Evolutionary conservation across 2,113 vertebrate genomes (phyloP), one percentile per base, ranked within the genome.

Genomic region (Eclectus roratus): DNA sequence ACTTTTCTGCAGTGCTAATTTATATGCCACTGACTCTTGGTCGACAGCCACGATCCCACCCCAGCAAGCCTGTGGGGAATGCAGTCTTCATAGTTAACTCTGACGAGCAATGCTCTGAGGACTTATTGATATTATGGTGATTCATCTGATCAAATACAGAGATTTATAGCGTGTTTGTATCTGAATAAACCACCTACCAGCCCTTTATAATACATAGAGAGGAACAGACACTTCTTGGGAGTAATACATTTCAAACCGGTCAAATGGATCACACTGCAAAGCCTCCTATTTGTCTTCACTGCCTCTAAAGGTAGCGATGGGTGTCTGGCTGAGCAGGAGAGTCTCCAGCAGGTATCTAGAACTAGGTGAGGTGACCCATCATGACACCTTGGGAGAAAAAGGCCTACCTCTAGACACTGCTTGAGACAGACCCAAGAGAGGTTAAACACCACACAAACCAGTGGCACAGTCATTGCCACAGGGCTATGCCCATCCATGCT

Each of bases 241-340:
- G 44, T 28, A 71, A 80, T 31, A 37, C 19, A 74, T 78, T 79
- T 84, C 61, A 61, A 86, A 82, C 21, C 64, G 35, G 15, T 60
- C 61, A 55, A 37, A 74, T 6, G 4, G 71, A 79, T 71, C 44
- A 80, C 12, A 5, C 24, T 53, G 12, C 10, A 87, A 86, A 71
- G 35, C 24, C n/a, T 63, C 29, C 0, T 1, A 4, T 23, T 73
- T 37, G 17, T 39, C 8, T 47, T 44, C 16, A 52, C 4, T 6
- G 28, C 23, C 20, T 74, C 68, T 80, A 56, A 63, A 52, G 49
- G 13, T 13, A 73, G 39, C 2, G 7, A 81, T 6, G 6, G 24
- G 17, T 41, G 11, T 47, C 41, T 47, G 60, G 27, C 11, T 56
- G 10, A 87, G 71, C 2, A 1, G 14, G 27, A 61, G 8, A 49